Evolutionary conservation across 2,113 vertebrate genomes (phyloP), one percentile per base, ranked within the genome.

Genomic region (Pomatostomus ruficeps): DNA sequence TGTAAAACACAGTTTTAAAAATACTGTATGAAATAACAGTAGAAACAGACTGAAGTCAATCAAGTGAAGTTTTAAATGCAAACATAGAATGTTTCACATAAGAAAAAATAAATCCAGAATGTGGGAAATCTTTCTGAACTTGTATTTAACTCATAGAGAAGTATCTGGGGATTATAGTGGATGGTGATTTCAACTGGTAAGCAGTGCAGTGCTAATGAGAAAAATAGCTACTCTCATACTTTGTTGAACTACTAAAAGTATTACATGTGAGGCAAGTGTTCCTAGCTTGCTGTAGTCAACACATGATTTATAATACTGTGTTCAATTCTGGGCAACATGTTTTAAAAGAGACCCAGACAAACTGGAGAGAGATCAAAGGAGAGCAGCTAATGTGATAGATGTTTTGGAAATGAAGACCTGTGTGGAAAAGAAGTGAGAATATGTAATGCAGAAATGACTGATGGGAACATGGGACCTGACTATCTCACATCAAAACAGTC

Each of bases 311-410:
- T 77, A 84, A 72, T 63, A 31, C 29, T 75, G 29, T 65, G 58
- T 58, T 93, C 88, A 65, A 22, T 86, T 92, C 82, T 90, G 61
- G 63, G 46, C 67, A 94, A 66, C 28, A 58, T 68, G 14, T 85
- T 93, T 78, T 73, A 31, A 88, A 88, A 91, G 68, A 77, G 61
- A 58, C 49, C 33, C 61, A 91, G 94, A 76, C 58, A 70, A 70
- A 46, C 52, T 96, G 93, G 88, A 91, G 38, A 71, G 42, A 78
- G 51, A 95, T 95, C 79, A 96, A 88, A 97, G 88, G 12, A 83
- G 26, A 92, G 31, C 31, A 91, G 43, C 14, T 85, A 68, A 85
- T 77, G 62, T 89, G 89, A 89, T 40, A 83, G 73, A 80, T 77
- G 38, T 82, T 93, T 94, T 96, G 85, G 77, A 95, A 93, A 85